Percentiles rank a stretch among this genome's conserved stretches.
Conservation (phyloP, 1,140 invertebrate species). For the Oryzaephilus surinamensis region DNA sequence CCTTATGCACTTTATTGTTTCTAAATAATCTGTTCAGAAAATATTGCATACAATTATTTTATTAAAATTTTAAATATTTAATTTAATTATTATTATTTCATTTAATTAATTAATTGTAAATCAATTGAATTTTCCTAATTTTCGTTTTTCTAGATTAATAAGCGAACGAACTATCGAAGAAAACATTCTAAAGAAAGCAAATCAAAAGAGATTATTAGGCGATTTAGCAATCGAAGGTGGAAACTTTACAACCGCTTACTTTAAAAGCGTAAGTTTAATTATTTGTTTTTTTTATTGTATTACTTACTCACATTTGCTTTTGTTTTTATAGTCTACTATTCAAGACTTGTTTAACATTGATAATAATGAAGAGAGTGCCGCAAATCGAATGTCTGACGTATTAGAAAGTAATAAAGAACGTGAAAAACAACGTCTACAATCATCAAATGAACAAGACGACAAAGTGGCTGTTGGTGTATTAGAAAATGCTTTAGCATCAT, state of each 20-base stretch:
- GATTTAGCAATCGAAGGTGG: conserved; percentile 98
- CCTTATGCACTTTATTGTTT: no score
- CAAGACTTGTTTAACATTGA: conserved; percentile 85
- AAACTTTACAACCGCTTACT: conserved; percentile 96
- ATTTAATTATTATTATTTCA: neutral
- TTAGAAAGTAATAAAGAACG: conserved; percentile 39
- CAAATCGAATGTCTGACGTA: conserved; percentile 52
- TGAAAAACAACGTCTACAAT: conserved; percentile 11
- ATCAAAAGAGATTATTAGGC: conserved; percentile 92
- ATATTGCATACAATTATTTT: no score
- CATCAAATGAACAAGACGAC: conserved; percentile 39
- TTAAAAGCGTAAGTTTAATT: conserved; percentile 68
- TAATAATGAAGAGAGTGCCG: conserved; percentile 45
- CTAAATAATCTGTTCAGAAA: no score
- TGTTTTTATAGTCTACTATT: conserved; percentile 65
- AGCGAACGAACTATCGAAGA: conserved; percentile 97
- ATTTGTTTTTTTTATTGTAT: neutral
- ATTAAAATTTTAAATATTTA: neutral
- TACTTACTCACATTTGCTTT: conserved; percentile 12
- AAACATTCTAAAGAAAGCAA: conserved; percentile 98
- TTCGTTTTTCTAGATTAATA: conserved; percentile 54
- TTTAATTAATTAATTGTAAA: neutral
- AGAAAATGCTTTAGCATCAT: conserved; percentile 76
- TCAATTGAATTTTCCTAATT: neutral
- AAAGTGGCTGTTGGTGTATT: conserved; percentile 56